Base-by-base conservation (phyloP, 64 coral and sea anemone genomes). In the Montipora cactus region DNA sequence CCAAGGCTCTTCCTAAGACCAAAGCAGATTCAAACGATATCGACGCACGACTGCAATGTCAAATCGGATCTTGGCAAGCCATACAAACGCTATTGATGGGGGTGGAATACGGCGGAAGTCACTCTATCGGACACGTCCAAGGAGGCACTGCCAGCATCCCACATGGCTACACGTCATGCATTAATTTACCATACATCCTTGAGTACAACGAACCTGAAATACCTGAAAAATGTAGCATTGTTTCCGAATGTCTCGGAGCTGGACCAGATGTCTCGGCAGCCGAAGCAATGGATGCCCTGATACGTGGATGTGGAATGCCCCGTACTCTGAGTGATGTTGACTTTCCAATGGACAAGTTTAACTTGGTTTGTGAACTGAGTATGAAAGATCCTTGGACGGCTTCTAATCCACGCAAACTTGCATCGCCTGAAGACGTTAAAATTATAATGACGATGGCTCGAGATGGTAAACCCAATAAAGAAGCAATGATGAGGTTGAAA, bases 291-390 rank as follows among this genome's bases (percentile, higher is more conserved):
- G 81, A 85, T 67, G 81, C 81, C 44, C 67, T 85, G 55, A 85
- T 85, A 28, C 81, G 81, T 23, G 52, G 44, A 4, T 64, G 81
- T 67, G 81, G 81, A 67, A 62, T 85, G 81, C 81, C 81, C 22
- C 81, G 81, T 6, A 85, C 81, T 44, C 67, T 85, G 23, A 67
- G 57, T 66, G 81, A 85, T 37, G 81, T 85, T 55, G 58, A 85
- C 81, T 85, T 85, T 66, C 81, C 81, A 46, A 85, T 85, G 81
- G 81, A 85, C 7, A 85, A 85, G 55, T 85, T 85, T 85, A 58
- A 85, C 7, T 85, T 85, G 81, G 81, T 85, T 85, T 85, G 81
- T 66, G 81, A 85, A 45, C 2, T 16, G 12, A 67, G 55, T 58
- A 85, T 85, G 81, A 85, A 85, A 67, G 52, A 85, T 85, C 81